A percentile compares a stretch with the other conserved stretches of the same genome.
phyloP scores from a whole-genome alignment of 2,888 invertebrate genomes.

The Escarpia spicata region DNA sequence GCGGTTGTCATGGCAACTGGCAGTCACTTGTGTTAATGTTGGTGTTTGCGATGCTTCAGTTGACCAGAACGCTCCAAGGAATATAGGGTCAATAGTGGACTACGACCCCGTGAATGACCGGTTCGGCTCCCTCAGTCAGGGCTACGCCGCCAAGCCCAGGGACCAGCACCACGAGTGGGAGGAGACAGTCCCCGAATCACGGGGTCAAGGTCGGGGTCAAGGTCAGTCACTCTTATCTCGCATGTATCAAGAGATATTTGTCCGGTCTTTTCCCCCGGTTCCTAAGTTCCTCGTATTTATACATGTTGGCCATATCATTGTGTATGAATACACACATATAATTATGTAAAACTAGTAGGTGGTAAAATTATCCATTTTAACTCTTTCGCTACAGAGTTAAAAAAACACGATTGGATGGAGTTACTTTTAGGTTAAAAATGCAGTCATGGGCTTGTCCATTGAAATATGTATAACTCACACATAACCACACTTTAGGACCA shows the following conservation, averaged over 20 bases:
- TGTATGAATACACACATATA: background rate
- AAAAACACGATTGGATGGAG: too few relatives aligned
- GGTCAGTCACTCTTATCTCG: background rate
- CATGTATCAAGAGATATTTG: background rate
- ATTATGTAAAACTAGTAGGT: too few relatives aligned
- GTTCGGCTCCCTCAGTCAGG: conserved; percentile 76
- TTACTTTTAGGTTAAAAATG: too few relatives aligned
- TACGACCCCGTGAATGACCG: conserved; percentile 93
- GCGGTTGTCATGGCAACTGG: background rate
- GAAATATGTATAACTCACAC: too few relatives aligned
- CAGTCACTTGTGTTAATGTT: background rate
- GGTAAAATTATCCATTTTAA: too few relatives aligned
- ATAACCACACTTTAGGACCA: too few relatives aligned
- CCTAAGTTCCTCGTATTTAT: background rate
- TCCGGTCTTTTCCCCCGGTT: background rate
- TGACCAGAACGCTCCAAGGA: conserved; percentile 26
- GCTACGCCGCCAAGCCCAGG: conserved; percentile 32
- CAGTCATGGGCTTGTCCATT: too few relatives aligned
- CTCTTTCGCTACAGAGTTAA: too few relatives aligned
- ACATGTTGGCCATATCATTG: background rate
- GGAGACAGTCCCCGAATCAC: conserved; percentile 37
- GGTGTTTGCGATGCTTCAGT: conserved; percentile 20
- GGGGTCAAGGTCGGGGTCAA: background rate
- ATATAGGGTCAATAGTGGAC: conserved; percentile 75
- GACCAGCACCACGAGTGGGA: conserved; percentile 38